Base-by-base conservation (phyloP, 2,113 vertebrate species). In the Elephantulus edwardii region DNA sequence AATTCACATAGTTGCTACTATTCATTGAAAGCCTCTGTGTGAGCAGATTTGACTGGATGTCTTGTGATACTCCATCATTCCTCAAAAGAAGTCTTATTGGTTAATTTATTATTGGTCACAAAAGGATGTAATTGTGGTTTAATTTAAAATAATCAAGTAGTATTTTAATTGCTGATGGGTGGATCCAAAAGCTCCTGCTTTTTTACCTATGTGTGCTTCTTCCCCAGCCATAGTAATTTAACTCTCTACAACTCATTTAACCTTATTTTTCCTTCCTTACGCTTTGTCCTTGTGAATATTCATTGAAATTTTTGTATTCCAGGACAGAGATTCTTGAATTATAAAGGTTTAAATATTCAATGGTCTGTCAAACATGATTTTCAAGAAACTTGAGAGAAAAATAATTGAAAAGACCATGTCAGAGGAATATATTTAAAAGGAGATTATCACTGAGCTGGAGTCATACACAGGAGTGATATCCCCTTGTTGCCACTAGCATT, bases 381-480 rank as follows among this genome's bases (percentile, higher is more conserved):
- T 64, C 22, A 92, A 90, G 46, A 85, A 83, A 93, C 62, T 40
- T 58, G 54, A 83, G n/a, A 89, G 48, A 58, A 72, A 86, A 77
- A n/a, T 35, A 28, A 19, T 84, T 74, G 33, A 83, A 66, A 72
- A 60, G 35, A 1, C 38, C 38, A 24, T 50, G 24, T 46, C 46
- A n/a, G 5, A 85, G 40, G 10, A 58, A 50, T 54, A 24, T 46
- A 68, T 35, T 58, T 74, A 82, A 89, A 90, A 83, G 66, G 38
- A 79, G 85, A 82, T 54, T 2, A 60, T 54, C 85, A 50, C 30
- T 58, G 76, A 84, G 24, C 71, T 76, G 77, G 91, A 80, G 76
- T 44, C n/a, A n/a, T n/a, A n/a, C n/a, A n/a, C n/a, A n/a, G n/a
- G n/a, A n/a, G n/a, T n/a, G n/a, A 24, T 79, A 0, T 13, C 28